Conservation (phyloP, 2,113 vertebrate genomes). For the Sturnira hondurensis region DNA sequence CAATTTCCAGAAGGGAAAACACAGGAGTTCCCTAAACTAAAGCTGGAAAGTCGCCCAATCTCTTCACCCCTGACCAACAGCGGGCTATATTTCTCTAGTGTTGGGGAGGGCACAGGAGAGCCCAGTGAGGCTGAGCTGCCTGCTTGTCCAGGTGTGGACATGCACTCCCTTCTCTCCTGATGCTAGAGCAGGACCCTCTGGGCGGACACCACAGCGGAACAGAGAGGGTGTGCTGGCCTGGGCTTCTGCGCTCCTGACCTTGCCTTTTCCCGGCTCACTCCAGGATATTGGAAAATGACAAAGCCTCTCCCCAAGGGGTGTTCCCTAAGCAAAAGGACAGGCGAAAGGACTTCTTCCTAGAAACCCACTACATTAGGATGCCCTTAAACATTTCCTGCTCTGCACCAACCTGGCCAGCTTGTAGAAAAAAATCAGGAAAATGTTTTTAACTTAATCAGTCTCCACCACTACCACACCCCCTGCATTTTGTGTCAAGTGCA, state of each 20-base stretch:
- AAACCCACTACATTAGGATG: not conserved
- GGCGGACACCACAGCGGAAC: fast-evolving
- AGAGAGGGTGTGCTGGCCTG: no score
- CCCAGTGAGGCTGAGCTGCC: not conserved
- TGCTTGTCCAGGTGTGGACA: not conserved
- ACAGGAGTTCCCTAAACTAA: not conserved
- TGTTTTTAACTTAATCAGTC: not conserved
- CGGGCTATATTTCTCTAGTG: not conserved
- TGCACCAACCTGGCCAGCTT: not conserved
- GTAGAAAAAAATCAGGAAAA: not conserved
- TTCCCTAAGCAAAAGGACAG: not conserved
- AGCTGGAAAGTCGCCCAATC: not conserved
- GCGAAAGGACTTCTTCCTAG: not conserved
- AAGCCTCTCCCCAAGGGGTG: not conserved
- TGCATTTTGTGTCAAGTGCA: not conserved
- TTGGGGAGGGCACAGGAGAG: not conserved
- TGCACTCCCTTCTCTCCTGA: fast-evolving
- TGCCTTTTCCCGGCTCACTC: not conserved
- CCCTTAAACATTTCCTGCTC: not conserved
- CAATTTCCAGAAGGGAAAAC: not conserved
- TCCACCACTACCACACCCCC: not conserved
- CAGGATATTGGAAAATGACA: not conserved
- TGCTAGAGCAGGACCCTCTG: not conserved
- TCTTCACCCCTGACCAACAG: not conserved
- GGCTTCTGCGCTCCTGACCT: not conserved